Conservation (phyloP, 2,113 vertebrate species). For the Eubucco bourcierii region DNA sequence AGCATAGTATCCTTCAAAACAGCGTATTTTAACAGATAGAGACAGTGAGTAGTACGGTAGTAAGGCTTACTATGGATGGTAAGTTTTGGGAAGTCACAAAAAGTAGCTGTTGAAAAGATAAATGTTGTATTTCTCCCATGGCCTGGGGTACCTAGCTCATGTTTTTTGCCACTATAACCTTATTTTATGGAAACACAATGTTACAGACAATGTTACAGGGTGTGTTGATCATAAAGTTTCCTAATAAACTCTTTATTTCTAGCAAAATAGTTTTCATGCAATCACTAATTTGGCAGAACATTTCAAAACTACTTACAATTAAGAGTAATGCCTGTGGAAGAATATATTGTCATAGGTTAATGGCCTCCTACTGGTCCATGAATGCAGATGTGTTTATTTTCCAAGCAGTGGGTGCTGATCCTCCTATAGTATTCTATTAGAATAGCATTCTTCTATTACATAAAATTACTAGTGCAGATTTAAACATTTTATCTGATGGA, state of each 20-base stretch:
- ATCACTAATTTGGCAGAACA: not conserved
- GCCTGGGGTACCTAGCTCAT: not conserved
- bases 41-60: not conserved
- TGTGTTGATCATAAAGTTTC: not conserved
- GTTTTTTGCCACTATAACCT: not conserved
- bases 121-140: not conserved
- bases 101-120: not conserved
- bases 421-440: not conserved
- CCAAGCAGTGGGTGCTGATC: not conserved
- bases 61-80: not conserved
- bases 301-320: conserved; percentile 7
- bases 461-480: not conserved
- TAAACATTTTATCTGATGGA: not conserved
- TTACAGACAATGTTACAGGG: not conserved
- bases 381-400: not conserved
- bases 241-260: not conserved
- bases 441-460: not conserved
- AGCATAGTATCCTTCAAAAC: not conserved
- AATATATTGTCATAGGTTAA: conserved; percentile 25
- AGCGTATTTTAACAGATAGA: not conserved
- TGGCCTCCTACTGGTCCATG: not conserved
- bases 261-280: not conserved
- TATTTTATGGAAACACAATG: not conserved
- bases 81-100: not conserved
- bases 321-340: not conserved